A percentile compares a stretch with the other conserved stretches of the same genome.
Conservation (phyloP, 2,888 invertebrate genomes). For the Drosophila meridionalis region DNA sequence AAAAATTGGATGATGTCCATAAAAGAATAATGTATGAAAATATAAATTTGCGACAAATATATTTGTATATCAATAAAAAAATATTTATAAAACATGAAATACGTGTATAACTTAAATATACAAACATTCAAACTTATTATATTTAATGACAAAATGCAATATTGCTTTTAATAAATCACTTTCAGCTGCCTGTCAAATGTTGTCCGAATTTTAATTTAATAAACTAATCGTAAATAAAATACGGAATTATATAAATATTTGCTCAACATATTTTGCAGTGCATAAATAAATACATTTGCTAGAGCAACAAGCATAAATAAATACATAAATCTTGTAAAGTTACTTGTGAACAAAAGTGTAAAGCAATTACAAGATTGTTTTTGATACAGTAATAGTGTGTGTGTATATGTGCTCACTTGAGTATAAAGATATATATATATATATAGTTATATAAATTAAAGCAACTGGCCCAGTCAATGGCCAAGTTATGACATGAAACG, state of each 20-base stretch:
- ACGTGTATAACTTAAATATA: too few relatives aligned
- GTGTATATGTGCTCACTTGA: not conserved
- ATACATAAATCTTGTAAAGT: not conserved
- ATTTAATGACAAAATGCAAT: too few relatives aligned
- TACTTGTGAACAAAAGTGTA: slow-evolving; percentile 1
- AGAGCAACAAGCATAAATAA: slow-evolving; percentile 1
- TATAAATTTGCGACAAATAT: too few relatives aligned
- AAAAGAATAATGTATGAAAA: too few relatives aligned
- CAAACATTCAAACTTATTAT: too few relatives aligned
- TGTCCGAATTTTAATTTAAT: slow-evolving; percentile 1
- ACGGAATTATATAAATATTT: slow-evolving; percentile 21
- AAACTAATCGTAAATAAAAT: slow-evolving; percentile 23
- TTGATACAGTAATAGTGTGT: not conserved
- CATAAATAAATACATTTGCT: slow-evolving; percentile 16
- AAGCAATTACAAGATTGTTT: slow-evolving; percentile 51
- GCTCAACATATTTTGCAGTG: slow-evolving; percentile 6
- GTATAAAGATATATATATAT: slow-evolving; percentile 1
- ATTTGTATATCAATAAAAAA: too few relatives aligned
- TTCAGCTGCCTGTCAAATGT: not conserved
- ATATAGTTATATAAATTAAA: not conserved
- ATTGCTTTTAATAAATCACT: not conserved
- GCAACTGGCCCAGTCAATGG: slow-evolving; percentile 25
- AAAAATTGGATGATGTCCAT: too few relatives aligned
- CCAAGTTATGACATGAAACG: slow-evolving; percentile 48
- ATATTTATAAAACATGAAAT: too few relatives aligned